phyloP scores from a whole-genome alignment of 2,113 vertebrate genomes.

The Cyanoderma ruficeps region DNA sequence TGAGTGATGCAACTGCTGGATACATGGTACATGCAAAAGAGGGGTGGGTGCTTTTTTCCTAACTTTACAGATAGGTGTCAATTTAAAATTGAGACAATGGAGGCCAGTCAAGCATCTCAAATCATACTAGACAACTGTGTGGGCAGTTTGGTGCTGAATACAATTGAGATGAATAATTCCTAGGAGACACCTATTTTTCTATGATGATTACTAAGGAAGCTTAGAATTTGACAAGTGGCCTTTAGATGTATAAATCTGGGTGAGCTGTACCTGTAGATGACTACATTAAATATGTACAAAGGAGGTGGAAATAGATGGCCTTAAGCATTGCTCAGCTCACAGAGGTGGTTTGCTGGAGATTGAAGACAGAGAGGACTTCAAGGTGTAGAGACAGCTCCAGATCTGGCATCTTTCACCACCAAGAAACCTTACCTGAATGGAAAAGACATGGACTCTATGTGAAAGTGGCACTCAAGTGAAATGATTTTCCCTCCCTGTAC shows the following conservation, averaged over 20 bases:
- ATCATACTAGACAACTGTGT: slow-evolving; percentile 39
- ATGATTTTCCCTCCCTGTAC: not conserved
- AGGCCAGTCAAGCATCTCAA: slow-evolving; percentile 43
- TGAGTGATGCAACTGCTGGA: not conserved
- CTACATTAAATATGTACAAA: not conserved
- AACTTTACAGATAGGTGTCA: not conserved
- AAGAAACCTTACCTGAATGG: not conserved
- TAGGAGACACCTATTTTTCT: slow-evolving; percentile 26
- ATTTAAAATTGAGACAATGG: slow-evolving; percentile 24
- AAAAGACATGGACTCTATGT: not conserved
- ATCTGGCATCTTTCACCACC: not conserved
- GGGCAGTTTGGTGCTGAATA: slow-evolving; percentile 32
- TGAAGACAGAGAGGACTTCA: not conserved
- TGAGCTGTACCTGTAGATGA: not conserved
- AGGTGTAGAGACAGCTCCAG: not conserved
- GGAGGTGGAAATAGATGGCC: not conserved
- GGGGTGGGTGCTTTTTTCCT: not conserved
- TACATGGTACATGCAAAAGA: not conserved
- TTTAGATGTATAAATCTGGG: not conserved
- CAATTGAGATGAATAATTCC: slow-evolving; percentile 52
- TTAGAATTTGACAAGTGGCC: slow-evolving; percentile 44
- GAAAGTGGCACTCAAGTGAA: not conserved
- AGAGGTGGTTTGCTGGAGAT: not conserved
- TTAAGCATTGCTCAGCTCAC: not conserved
- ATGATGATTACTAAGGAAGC: not conserved